These are phyloP conservation scores for Rana temporaria DNA, from an alignment of 2,113 vertebrate genomes.

Conservation along the genomic window DNA sequence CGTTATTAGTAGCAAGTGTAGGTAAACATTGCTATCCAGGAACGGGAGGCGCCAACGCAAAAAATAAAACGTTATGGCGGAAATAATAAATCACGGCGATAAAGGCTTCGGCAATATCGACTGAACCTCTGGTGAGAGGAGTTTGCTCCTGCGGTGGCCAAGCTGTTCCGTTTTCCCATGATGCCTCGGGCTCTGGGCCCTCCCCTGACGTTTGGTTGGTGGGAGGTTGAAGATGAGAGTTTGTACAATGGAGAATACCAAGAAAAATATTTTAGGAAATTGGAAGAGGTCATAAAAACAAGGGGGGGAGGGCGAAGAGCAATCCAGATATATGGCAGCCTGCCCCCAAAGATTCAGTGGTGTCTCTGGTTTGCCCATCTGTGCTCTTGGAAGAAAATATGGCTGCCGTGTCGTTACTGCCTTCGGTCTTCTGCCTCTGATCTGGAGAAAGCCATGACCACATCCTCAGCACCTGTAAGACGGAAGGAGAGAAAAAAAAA, in stretches of 20 bases:
- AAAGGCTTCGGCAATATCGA: not conserved
- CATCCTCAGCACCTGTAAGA: slow-evolving; percentile 91
- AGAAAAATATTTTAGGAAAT: slow-evolving; percentile 47
- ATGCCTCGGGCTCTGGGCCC: not conserved
- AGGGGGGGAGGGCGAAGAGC: slow-evolving; percentile 61
- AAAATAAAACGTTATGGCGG: not conserved
- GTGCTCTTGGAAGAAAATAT: slow-evolving; percentile 34
- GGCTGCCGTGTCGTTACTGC: slow-evolving; percentile 80
- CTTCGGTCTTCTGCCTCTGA: slow-evolving; percentile 96
- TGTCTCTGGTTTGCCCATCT: slow-evolving; percentile 63
- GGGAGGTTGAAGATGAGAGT: not conserved
- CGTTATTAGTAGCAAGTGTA: slow-evolving; percentile 2
- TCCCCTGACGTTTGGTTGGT: not conserved
- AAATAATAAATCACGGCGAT: not conserved
- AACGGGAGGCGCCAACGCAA: not conserved
- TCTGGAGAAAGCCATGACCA: slow-evolving; percentile 98
- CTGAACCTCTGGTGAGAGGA: not conserved
- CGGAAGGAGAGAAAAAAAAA: slow-evolving; percentile 32
- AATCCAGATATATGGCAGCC: slow-evolving; percentile 64
- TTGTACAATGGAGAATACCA: slow-evolving; percentile 3
- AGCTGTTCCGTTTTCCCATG: not conserved
- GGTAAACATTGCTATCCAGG: not conserved
- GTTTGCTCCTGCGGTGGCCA: not conserved
- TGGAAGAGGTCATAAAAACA: slow-evolving; percentile 31
- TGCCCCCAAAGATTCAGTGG: slow-evolving; percentile 58